A percentile compares a stretch with the other conserved stretches of the same genome.
These are phyloP conservation scores for Micronycteris hirsuta DNA, from an alignment of 2,113 vertebrate genomes.

Conservation along the genomic window DNA sequence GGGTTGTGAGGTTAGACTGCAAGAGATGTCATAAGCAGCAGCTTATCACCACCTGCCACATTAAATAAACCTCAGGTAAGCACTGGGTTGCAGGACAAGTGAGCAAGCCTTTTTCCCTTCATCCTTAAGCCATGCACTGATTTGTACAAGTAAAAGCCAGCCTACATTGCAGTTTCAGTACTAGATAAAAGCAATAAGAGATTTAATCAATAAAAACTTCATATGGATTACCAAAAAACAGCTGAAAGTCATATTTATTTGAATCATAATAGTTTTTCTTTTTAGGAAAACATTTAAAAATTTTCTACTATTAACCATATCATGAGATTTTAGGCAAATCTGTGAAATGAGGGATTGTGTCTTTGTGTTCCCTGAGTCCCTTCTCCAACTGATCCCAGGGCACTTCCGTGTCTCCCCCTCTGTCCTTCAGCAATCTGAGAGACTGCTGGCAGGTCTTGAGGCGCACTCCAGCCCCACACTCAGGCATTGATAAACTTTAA, in stretches of 20 bases:
- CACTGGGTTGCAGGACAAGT: constrained; percentile 57
- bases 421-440: background rate
- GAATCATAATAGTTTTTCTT: background rate
- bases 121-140: constrained; percentile 55
- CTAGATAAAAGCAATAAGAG: background rate
- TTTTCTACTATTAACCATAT: background rate
- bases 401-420: background rate
- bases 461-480: background rate
- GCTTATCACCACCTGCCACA: constrained; percentile 75
- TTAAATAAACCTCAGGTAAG: constrained; percentile 64
- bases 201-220: background rate
- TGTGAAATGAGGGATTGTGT: background rate
- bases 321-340: background rate
- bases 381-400: background rate
- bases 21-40: constrained; percentile 71
- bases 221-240: background rate
- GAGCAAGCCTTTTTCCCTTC: constrained; percentile 40
- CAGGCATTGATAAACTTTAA: background rate
- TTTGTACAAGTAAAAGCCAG: background rate
- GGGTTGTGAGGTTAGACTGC: constrained; percentile 65
- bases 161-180: background rate
- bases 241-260: background rate
- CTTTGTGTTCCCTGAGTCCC: background rate
- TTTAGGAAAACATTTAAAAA: background rate
- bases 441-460: background rate